Base-by-base conservation (phyloP, 2,797 vertebrate species). In the Betta splendens region DNA sequence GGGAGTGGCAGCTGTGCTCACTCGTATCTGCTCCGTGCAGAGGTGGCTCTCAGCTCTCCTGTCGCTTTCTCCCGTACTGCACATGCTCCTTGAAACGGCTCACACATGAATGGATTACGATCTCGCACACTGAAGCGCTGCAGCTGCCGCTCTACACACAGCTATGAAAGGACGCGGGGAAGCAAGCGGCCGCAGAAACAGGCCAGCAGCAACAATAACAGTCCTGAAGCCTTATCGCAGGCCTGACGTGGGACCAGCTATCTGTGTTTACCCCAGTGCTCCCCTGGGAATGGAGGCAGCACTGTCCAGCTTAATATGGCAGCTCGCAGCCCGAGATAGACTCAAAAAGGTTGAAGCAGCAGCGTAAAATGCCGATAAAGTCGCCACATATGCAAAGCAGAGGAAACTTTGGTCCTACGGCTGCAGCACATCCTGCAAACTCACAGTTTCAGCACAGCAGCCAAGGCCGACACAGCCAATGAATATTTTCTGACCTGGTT, bases 1-100 rank as follows among this genome's bases (percentile, higher is more conserved):
- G 61, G 80, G 80, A 84, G 85, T 74, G 81, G 71, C 69, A 77
- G 63, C 48, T 69, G 63, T 35, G 25, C 57, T 53, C 29, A 37
- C 35, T 77, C 65, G 38, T 83, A 85, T 87, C 77, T 74, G 59
- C 28, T 21, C 32, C 60, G 47, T 25, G 51, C 75, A 80, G 78
- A 63, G 53, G 28, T 28, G 28, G 1, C 26, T 28, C 26, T 28
- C 26, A 7, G 50, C 39, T 75, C 55, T 26, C 33, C 71, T 28
- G 40, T 45, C 53, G 9, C 69, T 64, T 18, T 54, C 33, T 49
- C 52, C 62, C 7, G 2, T 38, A 40, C 29, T 74, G 4, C n/a
- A n/a, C n/a, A n/a, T n/a, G 6, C 33, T 38, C 17, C 43, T 69
- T 22, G 44, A 29, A 4, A 50, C 52, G 33, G 9, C 5, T 17